Base-by-base conservation (phyloP, 2,113 vertebrate species). In the Sinocyclocheilus grahami region DNA sequence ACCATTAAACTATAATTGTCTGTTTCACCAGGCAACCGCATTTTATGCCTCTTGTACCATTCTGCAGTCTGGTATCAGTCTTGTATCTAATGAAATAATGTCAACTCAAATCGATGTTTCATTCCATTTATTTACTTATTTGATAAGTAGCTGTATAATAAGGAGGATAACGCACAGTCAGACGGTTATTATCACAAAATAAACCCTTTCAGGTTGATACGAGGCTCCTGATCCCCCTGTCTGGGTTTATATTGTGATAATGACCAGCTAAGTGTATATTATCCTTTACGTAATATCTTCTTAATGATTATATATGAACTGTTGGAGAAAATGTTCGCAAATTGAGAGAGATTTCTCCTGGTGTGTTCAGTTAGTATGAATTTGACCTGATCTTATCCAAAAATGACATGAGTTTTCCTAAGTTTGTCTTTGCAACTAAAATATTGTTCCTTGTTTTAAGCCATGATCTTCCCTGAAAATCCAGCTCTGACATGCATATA, bases 331-430 rank as follows among this genome's bases (percentile, higher is more conserved):
- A 37, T 78, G 30, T 78, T 18, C 58, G 2, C 39, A 16, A 13
- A 80, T 10, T 84, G 22, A 51, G 67, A 51, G 67, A 62, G 48
- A 75, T 75, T 27, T 80, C 22, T 60, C 33, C 60, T 33, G 20
- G 30, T 11, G 0, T 13, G 33, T 39, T 22, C 20, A n/a, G 27
- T 71, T 77, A 39, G 69, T 84, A 88, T 55, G 42, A 63, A 37
- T 62, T 84, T 83, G 30, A 88, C 75, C 74, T 72, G 53, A 83
- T 42, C 85, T 33, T 30, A 37, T 62, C 20, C 27, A 39, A 80
- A 48, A 39, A 39, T 39, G 37, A 37, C 37, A 37, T 37, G 37
- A 39, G 37, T 39, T 39, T 39, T 39, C 5, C 37, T 4, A 39
- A 39, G 37, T 37, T 37, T 37, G 33, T 37, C 33, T 37, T 37